Evolutionary conservation across 2,113 vertebrate genomes (phyloP).

Genomic region (Lepidothrix coronata): DNA sequence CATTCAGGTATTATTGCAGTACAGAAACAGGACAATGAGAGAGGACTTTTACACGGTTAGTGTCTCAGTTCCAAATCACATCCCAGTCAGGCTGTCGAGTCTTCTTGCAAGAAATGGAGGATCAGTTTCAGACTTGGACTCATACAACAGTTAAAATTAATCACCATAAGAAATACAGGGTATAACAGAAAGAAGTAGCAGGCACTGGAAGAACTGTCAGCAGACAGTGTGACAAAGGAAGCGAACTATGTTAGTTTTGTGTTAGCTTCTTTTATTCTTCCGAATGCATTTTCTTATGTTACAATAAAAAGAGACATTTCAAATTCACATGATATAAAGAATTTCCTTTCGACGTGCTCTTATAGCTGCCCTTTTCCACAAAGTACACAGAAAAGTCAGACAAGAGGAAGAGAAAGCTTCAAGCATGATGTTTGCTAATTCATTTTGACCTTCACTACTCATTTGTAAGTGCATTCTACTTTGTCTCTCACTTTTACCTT

Average conservation of each 20-base stretch:
- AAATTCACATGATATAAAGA: neutral
- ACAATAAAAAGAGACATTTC: neutral
- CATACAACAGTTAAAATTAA: neutral
- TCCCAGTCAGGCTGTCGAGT: neutral
- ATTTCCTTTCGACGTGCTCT: neutral
- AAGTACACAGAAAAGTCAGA: neutral
- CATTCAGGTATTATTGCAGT: neutral
- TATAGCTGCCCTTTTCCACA: neutral
- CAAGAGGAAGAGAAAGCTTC: neutral
- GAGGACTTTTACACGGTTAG: neutral
- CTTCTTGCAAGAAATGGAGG: neutral
- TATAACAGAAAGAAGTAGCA: neutral
- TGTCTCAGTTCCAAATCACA: neutral
- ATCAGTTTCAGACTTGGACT: neutral
- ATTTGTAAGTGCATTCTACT: neutral
- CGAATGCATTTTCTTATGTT: neutral
- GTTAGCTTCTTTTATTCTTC: neutral
- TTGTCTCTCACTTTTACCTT: conserved; percentile 61
- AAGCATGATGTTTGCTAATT: neutral
- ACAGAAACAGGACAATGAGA: neutral
- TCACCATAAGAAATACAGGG: neutral
- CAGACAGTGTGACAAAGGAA: neutral
- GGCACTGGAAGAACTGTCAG: neutral
- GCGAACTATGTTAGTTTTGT: neutral
- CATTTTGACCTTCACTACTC: neutral